Base-by-base conservation (phyloP, 2,888 invertebrate genomes). In the Nebria salina region DNA sequence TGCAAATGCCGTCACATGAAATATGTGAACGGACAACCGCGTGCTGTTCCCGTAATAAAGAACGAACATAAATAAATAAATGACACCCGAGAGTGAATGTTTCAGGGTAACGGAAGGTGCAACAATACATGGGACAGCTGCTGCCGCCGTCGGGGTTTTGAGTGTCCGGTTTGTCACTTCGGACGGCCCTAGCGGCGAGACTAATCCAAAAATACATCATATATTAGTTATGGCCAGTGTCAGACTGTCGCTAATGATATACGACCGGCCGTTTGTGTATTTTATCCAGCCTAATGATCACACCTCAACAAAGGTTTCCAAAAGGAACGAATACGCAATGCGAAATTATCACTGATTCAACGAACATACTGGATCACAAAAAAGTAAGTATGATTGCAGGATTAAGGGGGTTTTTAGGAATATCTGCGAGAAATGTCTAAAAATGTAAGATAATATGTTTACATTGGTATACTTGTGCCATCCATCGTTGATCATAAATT, bases 181-280 rank as follows among this genome's bases (percentile, higher is more conserved):
- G 77, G 82, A 82, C 65, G 80, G 81, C 82, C 84, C 86, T 86
- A 83, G 85, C 85, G 85, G 87, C 86, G 86, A 84, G 85, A 86
- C 88, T 87, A 88, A 88, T 88, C 87, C 86, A 86, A 87, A 87
- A 88, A 88, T 88, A 87, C 87, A 88, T 88, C 86, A 86, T 86
- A 54, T 86, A 87, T 89, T 88, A 88, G 88, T 88, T 87, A 88
- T 88, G 88, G 88, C 86, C 86, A 88, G 85, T 84, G 86, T 86
- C 86, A 86, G 65, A n/a, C 81, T 76, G 81, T 81, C 73, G 43
- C 25, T 66, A 65, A 81, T 81, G 76, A 81, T 81, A 76, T 81
- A 81, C 13, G 76, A 80, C 42, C 70, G 43, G 42, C 72, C 54
- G 54, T 54, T 54, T 54, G 54, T 54, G 54, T 54, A 54, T 54